A percentile compares a stretch with the other conserved stretches of the same genome.
phyloP scores from a whole-genome alignment of 2,888 invertebrate genomes.

The Trissonchulus sp. region DNA sequence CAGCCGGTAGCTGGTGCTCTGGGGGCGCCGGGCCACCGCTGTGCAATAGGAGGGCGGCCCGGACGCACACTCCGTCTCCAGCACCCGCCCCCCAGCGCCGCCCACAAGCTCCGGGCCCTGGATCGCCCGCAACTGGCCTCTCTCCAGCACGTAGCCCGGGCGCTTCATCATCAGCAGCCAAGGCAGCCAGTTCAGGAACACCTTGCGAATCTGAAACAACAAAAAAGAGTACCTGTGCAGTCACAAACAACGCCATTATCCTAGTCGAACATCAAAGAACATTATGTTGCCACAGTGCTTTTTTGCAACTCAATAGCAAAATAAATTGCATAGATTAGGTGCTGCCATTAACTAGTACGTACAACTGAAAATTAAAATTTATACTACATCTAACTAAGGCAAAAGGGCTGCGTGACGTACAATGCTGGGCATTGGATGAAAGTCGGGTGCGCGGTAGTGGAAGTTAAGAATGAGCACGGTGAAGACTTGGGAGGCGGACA shows the following conservation, averaged over 20 bases:
- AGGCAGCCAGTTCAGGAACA: constrained; percentile 19
- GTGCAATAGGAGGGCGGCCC: not conserved
- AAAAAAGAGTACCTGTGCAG: no score
- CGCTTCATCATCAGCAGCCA: constrained; percentile 18
- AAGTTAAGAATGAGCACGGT: constrained; percentile 34
- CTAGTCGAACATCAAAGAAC: no score
- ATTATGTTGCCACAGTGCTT: no score
- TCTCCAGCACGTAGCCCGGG: constrained; percentile 12
- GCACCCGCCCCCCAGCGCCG: not conserved
- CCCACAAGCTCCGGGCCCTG: not conserved
- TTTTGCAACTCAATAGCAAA: no score
- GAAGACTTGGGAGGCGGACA: constrained; percentile 32
- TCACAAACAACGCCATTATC: no score
- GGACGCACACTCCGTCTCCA: not conserved
- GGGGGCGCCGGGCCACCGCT: not conserved
- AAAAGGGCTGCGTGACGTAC: no score
- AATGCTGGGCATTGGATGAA: constrained; percentile 29
- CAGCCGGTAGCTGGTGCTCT: not conserved
- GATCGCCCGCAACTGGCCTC: not conserved
- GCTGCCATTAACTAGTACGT: no score
- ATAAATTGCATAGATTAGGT: no score
- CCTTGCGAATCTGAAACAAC: constrained; percentile 24
- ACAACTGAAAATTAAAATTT: no score
- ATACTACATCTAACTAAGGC: no score
- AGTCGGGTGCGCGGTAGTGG: constrained; percentile 30